These are phyloP conservation scores for Oncorhynchus tshawytscha DNA, from an alignment of 2,113 vertebrate species.

Conservation along the genomic window DNA sequence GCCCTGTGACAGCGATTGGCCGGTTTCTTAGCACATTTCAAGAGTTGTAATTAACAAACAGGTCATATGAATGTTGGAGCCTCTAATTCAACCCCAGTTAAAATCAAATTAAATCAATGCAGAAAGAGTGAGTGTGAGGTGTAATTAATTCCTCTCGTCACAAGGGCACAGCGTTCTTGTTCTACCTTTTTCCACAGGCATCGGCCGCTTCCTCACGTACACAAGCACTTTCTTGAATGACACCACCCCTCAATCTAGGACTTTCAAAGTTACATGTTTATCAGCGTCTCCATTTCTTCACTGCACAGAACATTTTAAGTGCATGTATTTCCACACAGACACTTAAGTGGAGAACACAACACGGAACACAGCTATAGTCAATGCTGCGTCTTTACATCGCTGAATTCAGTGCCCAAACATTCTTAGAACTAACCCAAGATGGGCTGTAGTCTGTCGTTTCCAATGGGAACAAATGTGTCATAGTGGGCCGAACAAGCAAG, in stretches of 20 bases:
- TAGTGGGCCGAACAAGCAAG: too few species aligned
- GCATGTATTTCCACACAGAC: too few species aligned
- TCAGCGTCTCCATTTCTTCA: too few species aligned
- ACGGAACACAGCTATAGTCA: too few species aligned
- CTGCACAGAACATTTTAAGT: too few species aligned
- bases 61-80: slow-evolving; percentile 46
- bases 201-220: not conserved
- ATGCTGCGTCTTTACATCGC: too few species aligned
- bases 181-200: not conserved
- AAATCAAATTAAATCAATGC: slow-evolving; percentile 51
- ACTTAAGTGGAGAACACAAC: too few species aligned
- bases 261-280: too few species aligned
- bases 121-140: slow-evolving; percentile 9
- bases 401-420: too few species aligned
- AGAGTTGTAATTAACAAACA: slow-evolving; percentile 42
- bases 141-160: slow-evolving; percentile 47
- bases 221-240: not conserved
- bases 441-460: too few species aligned
- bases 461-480: too few species aligned
- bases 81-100: slow-evolving; percentile 33
- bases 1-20: not conserved
- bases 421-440: too few species aligned
- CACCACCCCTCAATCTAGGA: not conserved
- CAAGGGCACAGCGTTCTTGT: slow-evolving; percentile 27
- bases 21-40: slow-evolving; percentile 49